Conservation (phyloP, 2,797 vertebrate genomes). For the Neosilurus hyrtlii region DNA sequence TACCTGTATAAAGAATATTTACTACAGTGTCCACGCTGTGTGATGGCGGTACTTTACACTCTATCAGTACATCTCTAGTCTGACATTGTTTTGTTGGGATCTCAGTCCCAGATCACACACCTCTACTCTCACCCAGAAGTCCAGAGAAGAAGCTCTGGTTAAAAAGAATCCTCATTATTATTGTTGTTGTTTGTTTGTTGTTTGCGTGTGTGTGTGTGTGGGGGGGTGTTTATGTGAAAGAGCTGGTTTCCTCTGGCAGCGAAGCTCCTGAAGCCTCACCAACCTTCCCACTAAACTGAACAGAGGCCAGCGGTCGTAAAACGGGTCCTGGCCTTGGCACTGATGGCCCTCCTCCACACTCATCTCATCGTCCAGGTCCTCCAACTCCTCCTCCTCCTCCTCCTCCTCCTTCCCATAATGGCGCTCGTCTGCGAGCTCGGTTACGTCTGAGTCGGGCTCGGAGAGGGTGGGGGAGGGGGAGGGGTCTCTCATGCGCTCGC, state of each 20-base stretch:
- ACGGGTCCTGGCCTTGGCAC: constrained; percentile 95
- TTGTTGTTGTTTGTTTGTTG: background rate
- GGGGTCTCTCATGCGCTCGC: constrained; percentile 97
- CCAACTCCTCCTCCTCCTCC: constrained; percentile 79
- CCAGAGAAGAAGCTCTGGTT: background rate
- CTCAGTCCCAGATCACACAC: background rate
- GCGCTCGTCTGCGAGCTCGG: constrained; percentile 92
- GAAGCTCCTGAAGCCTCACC: constrained; percentile 94
- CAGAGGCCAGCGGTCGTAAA: constrained; percentile 99
- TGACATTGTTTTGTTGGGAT: background rate
- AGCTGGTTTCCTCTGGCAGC: constrained; percentile 93
- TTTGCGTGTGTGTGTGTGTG: constrained; percentile 4
- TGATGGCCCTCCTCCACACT: constrained; percentile 85
- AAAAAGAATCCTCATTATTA: background rate
- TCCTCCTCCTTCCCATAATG: constrained; percentile 87
- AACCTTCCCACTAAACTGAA: constrained; percentile 99
- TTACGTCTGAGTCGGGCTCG: constrained; percentile 92
- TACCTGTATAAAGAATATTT: too few relatives aligned
- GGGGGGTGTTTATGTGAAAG: constrained; percentile 78
- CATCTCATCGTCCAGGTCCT: constrained; percentile 83
- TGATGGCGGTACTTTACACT: too few relatives aligned
- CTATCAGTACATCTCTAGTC: background rate
- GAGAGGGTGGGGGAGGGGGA: constrained; percentile 99
- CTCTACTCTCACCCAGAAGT: background rate
- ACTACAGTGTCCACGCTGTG: too few relatives aligned